Base-by-base conservation (phyloP, 2,113 vertebrate species). In the Poeciliopsis occidentalis region DNA sequence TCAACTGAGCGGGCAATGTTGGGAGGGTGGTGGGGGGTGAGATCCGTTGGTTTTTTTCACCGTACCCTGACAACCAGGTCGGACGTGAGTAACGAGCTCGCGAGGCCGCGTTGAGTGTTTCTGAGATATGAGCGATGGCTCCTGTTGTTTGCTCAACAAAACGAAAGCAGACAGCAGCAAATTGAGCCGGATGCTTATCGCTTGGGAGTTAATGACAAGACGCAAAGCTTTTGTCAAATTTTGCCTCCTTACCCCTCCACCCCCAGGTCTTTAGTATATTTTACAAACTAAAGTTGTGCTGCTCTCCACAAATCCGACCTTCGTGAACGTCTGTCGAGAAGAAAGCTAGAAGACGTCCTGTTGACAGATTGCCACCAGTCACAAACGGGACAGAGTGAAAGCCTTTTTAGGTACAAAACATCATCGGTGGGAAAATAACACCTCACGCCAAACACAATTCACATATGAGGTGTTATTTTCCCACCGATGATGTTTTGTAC, bases 41-140 rank as follows among this genome's bases (percentile, higher is more conserved):
- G 90, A 89, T 83, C 74, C 78, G 79, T 5, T 3, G 65, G 76
- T 91, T 85, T 84, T 27, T 27, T 31, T 54, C 47, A 19, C 27
- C 47, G 71, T 3, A 71, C 82, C 71, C 41, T 11, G 81, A 85
- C 87, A 29, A 76, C 81, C 17, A 83, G 85, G 86, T 78, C 73
- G 78, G 85, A 82, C 84, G 79, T 64, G 80, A 89, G 51, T 69
- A 75, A 83, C 67, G 73, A 69, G 67, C 65, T n/a, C 29, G 63
- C 60, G 67, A 71, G 34, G 62, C 31, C 73, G 78, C 62, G 69
- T 70, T 71, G 57, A 77, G 83, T 82, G 87, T 89, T 88, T 78
- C 29, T 79, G 69, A 82, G 71, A 83, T 70, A 60, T 76, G 74
- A 83, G 72, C 29, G 47, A 83, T 76, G 71, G 37, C 26, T 65